These are phyloP conservation scores for Heliangelus exortis DNA, from an alignment of 2,797 vertebrate species.

Conservation along the genomic window DNA sequence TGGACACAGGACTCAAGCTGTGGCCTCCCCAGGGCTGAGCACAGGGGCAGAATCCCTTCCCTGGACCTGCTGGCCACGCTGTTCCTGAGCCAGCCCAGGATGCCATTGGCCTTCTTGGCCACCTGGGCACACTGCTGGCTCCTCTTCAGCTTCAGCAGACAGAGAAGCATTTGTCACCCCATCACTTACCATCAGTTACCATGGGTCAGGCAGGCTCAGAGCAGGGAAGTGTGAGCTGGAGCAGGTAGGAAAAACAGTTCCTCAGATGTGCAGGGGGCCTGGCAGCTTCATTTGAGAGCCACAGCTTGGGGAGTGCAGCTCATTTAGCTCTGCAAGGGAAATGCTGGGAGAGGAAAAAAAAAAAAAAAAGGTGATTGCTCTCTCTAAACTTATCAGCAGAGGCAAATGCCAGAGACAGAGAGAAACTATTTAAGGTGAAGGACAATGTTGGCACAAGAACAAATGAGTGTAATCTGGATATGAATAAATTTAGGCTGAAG, in stretches of 20 bases:
- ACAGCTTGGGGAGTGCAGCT: slow-evolving; percentile 10
- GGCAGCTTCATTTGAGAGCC: slow-evolving; percentile 56
- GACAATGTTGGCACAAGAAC: slow-evolving; percentile 69
- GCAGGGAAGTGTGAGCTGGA: background rate
- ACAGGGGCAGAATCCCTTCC: no score
- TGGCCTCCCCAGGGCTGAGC: no score
- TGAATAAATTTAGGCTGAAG: slow-evolving; percentile 67
- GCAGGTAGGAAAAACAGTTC: background rate
- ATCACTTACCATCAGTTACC: background rate
- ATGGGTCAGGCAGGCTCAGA: background rate
- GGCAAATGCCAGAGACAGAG: slow-evolving; percentile 53
- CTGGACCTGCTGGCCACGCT: no score
- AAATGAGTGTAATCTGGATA: slow-evolving; percentile 56
- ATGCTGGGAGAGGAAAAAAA: background rate
- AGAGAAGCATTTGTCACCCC: background rate
- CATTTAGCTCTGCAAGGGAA: slow-evolving; percentile 59
- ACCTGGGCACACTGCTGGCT: no score
- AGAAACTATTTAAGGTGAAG: slow-evolving; percentile 68
- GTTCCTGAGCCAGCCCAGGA: no score
- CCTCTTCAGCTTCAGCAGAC: no score
- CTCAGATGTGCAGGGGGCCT: background rate
- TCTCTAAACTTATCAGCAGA: slow-evolving; percentile 58
- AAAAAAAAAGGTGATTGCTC: slow-evolving; percentile 53
- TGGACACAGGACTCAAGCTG: no score
- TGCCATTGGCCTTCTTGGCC: no score